These are phyloP conservation scores for Euplagia quadripunctaria DNA, from an alignment of 2,888 invertebrate species.

Conservation along the genomic window DNA sequence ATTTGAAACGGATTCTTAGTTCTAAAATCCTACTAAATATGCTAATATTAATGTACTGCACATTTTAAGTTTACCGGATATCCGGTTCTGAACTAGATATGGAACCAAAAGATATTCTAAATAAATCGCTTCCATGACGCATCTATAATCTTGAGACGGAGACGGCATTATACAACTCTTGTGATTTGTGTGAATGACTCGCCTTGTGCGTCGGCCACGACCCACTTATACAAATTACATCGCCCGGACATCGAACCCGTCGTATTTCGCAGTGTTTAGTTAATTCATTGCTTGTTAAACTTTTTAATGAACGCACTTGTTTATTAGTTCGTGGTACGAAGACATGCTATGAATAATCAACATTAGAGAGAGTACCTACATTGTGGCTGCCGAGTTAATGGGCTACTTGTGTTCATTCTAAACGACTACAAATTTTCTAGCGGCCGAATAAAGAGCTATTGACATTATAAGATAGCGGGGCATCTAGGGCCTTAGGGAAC, in stretches of 20 bases:
- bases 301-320: slow-evolving; percentile 18
- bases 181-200: slow-evolving; percentile 12
- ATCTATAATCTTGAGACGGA: slow-evolving; percentile 5
- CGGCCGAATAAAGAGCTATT: neutral
- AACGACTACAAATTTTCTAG: slow-evolving; percentile 6
- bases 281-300: slow-evolving; percentile 19
- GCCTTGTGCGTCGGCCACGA: slow-evolving; percentile 21
- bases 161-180: slow-evolving; percentile 7
- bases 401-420: slow-evolving; percentile 17
- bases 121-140: neutral
- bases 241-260: slow-evolving; percentile 44
- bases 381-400: slow-evolving; percentile 3
- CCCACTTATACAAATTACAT: slow-evolving; percentile 36
- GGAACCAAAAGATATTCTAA: neutral
- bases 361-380: slow-evolving; percentile 13
- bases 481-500: too few relatives aligned
- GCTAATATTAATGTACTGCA: neutral
- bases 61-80: neutral
- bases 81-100: neutral
- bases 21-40: neutral
- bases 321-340: slow-evolving; percentile 9
- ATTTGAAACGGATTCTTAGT: too few relatives aligned
- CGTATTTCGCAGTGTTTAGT: slow-evolving; percentile 38
- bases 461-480: neutral
- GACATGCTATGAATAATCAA: slow-evolving; percentile 19